Base-by-base conservation (phyloP, 2,113 vertebrate species). In the Xenopus laevis region DNA sequence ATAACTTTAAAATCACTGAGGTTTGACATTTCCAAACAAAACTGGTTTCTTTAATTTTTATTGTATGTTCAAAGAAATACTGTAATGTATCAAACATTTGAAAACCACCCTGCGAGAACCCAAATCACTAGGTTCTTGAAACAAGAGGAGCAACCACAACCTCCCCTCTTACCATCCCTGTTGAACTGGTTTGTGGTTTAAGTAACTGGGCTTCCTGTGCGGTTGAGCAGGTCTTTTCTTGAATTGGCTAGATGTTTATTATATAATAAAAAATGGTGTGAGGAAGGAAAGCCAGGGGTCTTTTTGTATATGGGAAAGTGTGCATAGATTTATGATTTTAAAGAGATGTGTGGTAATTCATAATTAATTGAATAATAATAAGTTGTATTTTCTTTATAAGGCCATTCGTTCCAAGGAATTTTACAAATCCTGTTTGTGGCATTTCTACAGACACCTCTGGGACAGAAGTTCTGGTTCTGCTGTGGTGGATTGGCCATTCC, bases 351-450 rank as follows among this genome's bases (percentile, higher is more conserved):
- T 64, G 59, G 74, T 77, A 77, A 77, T 77, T 69, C 61, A 40
- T 77, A 70, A 77, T 77, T 77, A 77, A 77, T 70, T 77, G 67
- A 64, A 73, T 73, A 77, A 77, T 77, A 64, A 63, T 75, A 75
- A 33, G 73, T 68, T 68, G 68, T 53, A 47, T 75, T 75, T 68
- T 58, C 9, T 58, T 75, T 68, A 50, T 61, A 68, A 69, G 57
- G 27, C 65, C 64, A 65, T 72, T 72, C 71, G 45, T 65, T 55
- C 71, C 44, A 33, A 64, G n/a, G 65, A 50, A 52, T 23, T 50
- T 9, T 59, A 47, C 61, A 47, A 46, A 15, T 65, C 53, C 16
- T 64, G 47, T 53, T 55, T 65, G 71, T 55, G 61, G 62, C 61
- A 57, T 65, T 65, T 57, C 55, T 65, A 30, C 71, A 72, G 71